Base-by-base conservation (phyloP, 2,888 invertebrate genomes). In the Lasius platythorax region DNA sequence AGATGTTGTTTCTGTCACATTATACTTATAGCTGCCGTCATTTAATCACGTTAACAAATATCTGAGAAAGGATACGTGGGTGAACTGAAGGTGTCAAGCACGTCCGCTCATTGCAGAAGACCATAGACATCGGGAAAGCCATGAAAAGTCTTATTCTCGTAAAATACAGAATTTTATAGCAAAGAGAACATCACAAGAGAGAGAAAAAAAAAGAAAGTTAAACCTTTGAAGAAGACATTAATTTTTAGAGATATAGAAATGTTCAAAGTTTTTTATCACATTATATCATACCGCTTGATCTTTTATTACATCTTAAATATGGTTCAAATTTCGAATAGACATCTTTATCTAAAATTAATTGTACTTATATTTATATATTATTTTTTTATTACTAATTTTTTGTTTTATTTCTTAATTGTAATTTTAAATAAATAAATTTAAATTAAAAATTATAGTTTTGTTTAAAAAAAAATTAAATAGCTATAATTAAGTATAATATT, bases 31-130 rank as follows among this genome's bases (percentile, higher is more conserved):
- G 18, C 11, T 50, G 12, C 40, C 28, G 28, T 30, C 18, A 30
- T 67, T 63, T 78, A n/a, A 56, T 67, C 40, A 40, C n/a, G 53
- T 67, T 30, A 5, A 28, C 3, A 30, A n/a, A 78, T 40, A 40
- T 18, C 28, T 30, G 40, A 56, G 43, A 40, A 78, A 68, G 40
- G 50, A 53, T 23, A 78, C 84, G 90, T 87, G 84, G 88, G 86
- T 73, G 90, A 70, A 64, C 67, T 50, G 63, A 75, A 88, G 84
- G 85, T 85, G 85, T 75, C 61, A 67, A 76, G 66, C 58, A 85
- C 76, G 84, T 89, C 87, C 85, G 83, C 58, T 66, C 76, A 68
- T 68, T 56, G 66, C 18, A 18, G 46, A 63, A 68, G 68, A 70
- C 33, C 40, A 15, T 50, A 6, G 58, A 68, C 81, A 86, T 81